These are phyloP conservation scores for Petrosia ficiformis DNA, from an alignment of 37 sponge, comb jelly and placozoan genomes.

Conservation along the genomic window DNA sequence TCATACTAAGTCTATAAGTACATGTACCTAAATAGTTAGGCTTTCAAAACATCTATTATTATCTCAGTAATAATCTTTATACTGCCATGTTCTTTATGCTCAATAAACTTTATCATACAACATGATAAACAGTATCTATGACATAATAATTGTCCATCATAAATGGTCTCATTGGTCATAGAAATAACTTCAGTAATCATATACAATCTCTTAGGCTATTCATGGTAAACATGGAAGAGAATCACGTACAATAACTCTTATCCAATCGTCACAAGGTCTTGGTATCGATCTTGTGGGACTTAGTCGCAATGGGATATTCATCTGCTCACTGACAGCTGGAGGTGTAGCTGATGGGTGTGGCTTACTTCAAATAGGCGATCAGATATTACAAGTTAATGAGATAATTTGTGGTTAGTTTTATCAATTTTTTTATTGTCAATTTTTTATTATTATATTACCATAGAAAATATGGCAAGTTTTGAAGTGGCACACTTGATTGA, in stretches of 20 bases:
- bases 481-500: constrained; percentile 24
- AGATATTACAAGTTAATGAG: constrained; percentile 46
- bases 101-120: too few species aligned
- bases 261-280: neutral
- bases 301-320: constrained; percentile 44
- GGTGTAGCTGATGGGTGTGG: constrained; percentile 19
- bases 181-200: too few species aligned
- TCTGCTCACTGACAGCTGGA: neutral
- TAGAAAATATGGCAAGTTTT: constrained; percentile 58
- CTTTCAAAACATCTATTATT: too few species aligned
- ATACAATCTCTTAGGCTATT: too few species aligned
- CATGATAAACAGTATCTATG: too few species aligned
- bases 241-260: neutral
- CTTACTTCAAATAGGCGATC: constrained; percentile 34
- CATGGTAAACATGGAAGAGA: neutral
- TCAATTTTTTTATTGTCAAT: neutral
- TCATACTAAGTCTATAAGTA: too few species aligned
- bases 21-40: too few species aligned
- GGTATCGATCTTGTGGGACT: constrained; percentile 40
- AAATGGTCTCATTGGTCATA: too few species aligned
- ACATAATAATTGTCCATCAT: too few species aligned
- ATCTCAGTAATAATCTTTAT: too few species aligned
- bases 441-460: neutral
- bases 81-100: too few species aligned
- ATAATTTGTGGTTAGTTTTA: constrained; percentile 19